These are phyloP conservation scores for Cyaniris semiargus DNA, from an alignment of 2,888 invertebrate genomes.

Conservation along the genomic window DNA sequence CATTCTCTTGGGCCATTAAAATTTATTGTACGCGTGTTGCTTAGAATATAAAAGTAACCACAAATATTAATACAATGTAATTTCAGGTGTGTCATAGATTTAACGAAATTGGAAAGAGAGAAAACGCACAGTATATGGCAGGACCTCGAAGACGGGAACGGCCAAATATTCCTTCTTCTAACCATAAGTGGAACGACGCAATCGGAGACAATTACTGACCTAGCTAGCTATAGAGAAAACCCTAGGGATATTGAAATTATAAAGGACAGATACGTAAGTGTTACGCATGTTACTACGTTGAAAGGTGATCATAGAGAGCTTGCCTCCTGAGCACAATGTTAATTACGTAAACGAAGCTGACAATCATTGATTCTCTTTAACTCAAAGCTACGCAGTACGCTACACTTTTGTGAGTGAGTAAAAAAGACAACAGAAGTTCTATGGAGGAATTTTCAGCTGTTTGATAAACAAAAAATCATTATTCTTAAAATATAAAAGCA, in stretches of 20 bases:
- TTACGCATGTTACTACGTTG: neutral
- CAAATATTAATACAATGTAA: conserved; percentile 5
- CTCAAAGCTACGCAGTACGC: too few relatives aligned
- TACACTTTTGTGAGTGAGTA: neutral
- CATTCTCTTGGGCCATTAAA: neutral
- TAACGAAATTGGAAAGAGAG: conserved; percentile 91
- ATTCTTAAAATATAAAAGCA: too few relatives aligned
- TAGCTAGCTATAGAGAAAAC: conserved; percentile 91
- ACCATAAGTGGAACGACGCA: conserved; percentile 98
- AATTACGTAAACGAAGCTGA: neutral
- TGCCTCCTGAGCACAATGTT: neutral
- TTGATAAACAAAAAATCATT: too few relatives aligned
- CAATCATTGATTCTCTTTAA: too few relatives aligned
- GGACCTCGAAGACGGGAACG: conserved; percentile 93
- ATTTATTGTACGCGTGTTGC: neutral
- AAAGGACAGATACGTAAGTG: conserved; percentile 85
- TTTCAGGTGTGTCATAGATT: conserved; percentile 89
- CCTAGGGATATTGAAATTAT: conserved; percentile 84
- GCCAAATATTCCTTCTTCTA: conserved; percentile 91
- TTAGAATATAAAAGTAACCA: neutral
- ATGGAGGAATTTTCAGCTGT: too few relatives aligned
- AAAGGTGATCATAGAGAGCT: neutral
- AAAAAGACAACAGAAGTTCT: neutral
- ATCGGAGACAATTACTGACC: conserved; percentile 94
- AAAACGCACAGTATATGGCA: conserved; percentile 94